Evolutionary conservation across 1,140 invertebrate species (phyloP).

Genomic region (Pogonomyrmex barbatus): DNA sequence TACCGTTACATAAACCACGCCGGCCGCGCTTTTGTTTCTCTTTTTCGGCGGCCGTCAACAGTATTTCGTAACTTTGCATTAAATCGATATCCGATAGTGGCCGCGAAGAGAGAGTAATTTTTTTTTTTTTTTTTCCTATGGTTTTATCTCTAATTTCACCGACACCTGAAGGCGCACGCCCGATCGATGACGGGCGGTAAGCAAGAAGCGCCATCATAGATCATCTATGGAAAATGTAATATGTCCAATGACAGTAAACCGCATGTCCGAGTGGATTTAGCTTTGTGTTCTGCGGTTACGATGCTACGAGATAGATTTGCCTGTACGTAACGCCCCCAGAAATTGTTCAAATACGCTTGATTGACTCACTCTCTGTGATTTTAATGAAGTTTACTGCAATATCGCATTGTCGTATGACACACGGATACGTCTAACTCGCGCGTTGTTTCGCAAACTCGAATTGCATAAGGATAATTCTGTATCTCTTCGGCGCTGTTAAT

Average conservation of each 20-base stretch:
- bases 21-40: slow-evolving; percentile 53
- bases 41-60: slow-evolving; percentile 49
- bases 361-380: slow-evolving; percentile 50
- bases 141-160: slow-evolving; percentile 64
- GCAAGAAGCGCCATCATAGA: slow-evolving; percentile 51
- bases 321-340: slow-evolving; percentile 64
- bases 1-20: slow-evolving; percentile 44
- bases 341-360: slow-evolving; percentile 65
- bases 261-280: slow-evolving; percentile 38
- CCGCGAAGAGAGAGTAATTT: slow-evolving; percentile 4
- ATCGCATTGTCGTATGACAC: background rate
- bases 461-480: background rate
- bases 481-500: background rate
- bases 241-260: slow-evolving; percentile 50
- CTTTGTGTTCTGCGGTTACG: slow-evolving; percentile 62
- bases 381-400: slow-evolving; percentile 46
- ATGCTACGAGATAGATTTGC: slow-evolving; percentile 45
- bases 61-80: slow-evolving; percentile 61
- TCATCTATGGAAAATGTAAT: slow-evolving; percentile 65
- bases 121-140: background rate
- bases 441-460: background rate
- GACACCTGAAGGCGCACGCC: slow-evolving; percentile 46
- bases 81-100: slow-evolving; percentile 66
- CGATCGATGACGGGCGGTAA: slow-evolving; percentile 44
- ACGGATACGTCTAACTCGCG: too few species aligned